Evolutionary conservation across 2,797 vertebrate species (phyloP), one percentile per base, ranked within the genome.

Genomic region (Lates japonicus): DNA sequence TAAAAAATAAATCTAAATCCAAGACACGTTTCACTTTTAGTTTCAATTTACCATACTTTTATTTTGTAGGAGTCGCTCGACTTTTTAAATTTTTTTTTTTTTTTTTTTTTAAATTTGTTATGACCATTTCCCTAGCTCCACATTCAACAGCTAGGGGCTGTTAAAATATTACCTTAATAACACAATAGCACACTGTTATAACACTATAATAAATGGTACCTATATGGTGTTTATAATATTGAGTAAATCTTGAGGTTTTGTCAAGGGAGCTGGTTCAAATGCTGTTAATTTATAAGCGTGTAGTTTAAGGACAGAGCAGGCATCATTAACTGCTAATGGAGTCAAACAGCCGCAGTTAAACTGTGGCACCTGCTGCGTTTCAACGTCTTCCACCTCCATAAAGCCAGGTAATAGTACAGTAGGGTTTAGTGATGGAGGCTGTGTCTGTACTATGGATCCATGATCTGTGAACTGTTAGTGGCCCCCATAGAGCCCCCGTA

Each of bases 281-380:
- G 12, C 31, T 41, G 60, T 19, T 35, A 1, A 12, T 33, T 29
- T 48, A 22, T 31, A 0, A 52, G 11, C 16, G 14, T 60, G 39
- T 3, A 35, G 16, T 67, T 54, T 67, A 7, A 37, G 4, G 14
- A 7, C 25, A 35, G 22, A 41, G 5, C 11, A 25, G 42, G 16
- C 6, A 31, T 16, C 2, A 52, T 4, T n/a, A 17, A 19, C 31
- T n/a, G 5, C 37, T 7, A 14, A 17, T 46, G 11, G 25, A 20
- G 22, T 33, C 1, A 5, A 29, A 64, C 5, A 10, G 35, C 55
- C 35, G 11, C 41, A 42, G 12, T 12, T 42, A 42, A 12, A 42
- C 39, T 11, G 39, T 7, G 39, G 71, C 77, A 87, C 82, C 83
- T 84, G 80, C 49, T 49, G 4, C 49, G 51, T 59, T 63, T 75